Evolutionary conservation across 2,113 vertebrate species (phyloP), one percentile per base, ranked within the genome.

Genomic region (Tachysurus vachellii): DNA sequence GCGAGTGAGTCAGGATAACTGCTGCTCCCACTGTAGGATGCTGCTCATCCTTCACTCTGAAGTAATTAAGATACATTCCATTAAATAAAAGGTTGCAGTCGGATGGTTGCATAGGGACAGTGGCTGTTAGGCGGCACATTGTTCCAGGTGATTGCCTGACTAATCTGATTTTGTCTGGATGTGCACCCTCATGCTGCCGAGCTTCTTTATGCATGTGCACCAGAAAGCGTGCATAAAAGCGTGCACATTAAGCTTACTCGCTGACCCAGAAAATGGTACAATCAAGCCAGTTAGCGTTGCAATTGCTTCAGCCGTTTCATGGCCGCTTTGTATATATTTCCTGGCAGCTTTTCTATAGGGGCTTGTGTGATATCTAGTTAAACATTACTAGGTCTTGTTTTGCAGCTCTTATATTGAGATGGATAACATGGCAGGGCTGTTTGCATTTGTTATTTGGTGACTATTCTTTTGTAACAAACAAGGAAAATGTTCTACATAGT

Each of bases 111-210:
- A 61, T 68, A 71, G 89, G 87, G 82, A 80, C 85, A 62, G 87
- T 77, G 76, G 80, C 73, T 82, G 82, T 76, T 80, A 76, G 86
- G 88, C 70, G 64, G 87, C 81, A 80, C 86, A 86, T 82, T 85
- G 81, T 89, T 91, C 85, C 86, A 84, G 86, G 86, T 91, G 88
- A 91, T 86, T 89, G 90, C 88, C 82, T 84, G 77, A 79, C 81
- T 91, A 91, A 91, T 88, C 82, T 77, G 84, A 86, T 91, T 86
- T 89, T 26, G 73, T 85, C 88, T 87, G 85, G 87, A 85, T 77
- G 82, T 80, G 61, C 36, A 79, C 86, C 5, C 76, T 88, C 85
- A 36, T 85, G 76, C 85, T 61, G 23, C 62, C 2, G 57, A 71
- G 88, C 70, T 53, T 81, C 56, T 54, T 75, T 71, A 84, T 86